Conservation (phyloP, 2,113 vertebrate species). For the Protobothrops flavoviridis region DNA sequence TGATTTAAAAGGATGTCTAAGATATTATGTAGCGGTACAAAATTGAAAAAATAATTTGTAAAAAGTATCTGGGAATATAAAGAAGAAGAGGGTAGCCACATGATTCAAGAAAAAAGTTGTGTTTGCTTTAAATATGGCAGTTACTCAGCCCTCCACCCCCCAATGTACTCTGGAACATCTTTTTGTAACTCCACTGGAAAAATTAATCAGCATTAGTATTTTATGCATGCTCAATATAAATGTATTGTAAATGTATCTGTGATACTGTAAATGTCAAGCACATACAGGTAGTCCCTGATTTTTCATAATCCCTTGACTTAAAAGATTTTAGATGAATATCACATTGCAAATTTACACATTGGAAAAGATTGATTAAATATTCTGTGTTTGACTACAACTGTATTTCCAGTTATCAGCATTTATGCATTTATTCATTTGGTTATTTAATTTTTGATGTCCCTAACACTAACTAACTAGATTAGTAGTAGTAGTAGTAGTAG, state of each 20-base stretch:
- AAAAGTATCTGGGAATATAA: neutral
- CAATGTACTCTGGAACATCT: no score
- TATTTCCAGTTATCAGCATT: neutral
- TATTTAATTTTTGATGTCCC: neutral
- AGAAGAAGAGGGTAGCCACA: no score
- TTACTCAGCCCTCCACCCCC: no score
- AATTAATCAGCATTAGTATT: no score
- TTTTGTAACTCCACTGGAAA: no score
- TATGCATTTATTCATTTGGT: neutral
- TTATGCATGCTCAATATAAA: neutral
- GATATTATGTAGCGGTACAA: no score
- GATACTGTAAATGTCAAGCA: neutral
- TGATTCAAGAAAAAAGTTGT: neutral
- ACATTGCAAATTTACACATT: neutral
- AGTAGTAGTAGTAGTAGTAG: neutral
- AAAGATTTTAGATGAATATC: neutral
- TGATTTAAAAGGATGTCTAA: no score
- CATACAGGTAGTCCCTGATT: neutral
- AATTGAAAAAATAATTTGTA: neutral
- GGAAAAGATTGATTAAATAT: neutral
- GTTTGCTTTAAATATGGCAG: neutral
- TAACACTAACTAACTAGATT: neutral
- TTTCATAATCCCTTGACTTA: neutral
- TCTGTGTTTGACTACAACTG: neutral
- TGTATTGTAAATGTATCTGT: no score